Base-by-base conservation (phyloP, 92 coral and sea anemone species). In the Micromussa lordhowensis region DNA sequence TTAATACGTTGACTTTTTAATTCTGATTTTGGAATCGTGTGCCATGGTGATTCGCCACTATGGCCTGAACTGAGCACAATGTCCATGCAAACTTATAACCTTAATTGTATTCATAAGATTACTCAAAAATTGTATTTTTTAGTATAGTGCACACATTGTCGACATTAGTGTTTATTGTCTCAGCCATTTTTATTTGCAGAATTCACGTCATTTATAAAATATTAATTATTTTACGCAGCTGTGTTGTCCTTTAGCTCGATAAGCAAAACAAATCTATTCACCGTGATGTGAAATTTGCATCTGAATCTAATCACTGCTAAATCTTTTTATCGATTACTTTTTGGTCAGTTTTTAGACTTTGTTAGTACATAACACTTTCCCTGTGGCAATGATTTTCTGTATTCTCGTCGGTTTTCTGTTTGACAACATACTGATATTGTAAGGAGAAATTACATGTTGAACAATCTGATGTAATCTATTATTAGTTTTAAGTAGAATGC, bases 241-340 rank as follows among this genome's bases (percentile, higher is more conserved):
- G 86, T 82, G 76, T 82, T 82, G 85, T 68, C 29, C 77, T 80
- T 22, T 28, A 63, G 53, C 30, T 24, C 10, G 8, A 29, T 24
- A 53, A 68, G 0, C 29, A 22, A 55, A 80, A 29, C 61, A 31
- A 34, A 7, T 55, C 29, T 19, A 79, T 49, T 51, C 24, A 28
- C 22, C 22, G 11, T 26, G n/a, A 29, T 24, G 32, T 32, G 32
- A 32, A 30, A 30, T 32, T 15, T 1, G 76, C 40, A 61, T 58
- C 28, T 61, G 68, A 61, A 22, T 2, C 68, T 4, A 21, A 0
- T 61, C 68, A 5, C 22, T 61, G 6, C 68, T 2, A 64, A 64
- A 8, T 64, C 32, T 26, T 13, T 26, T 19, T 0, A 7, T 26
- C 19, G 59, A 54, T 54, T 54, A 3, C 19, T 17, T 14, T 54